Base-by-base conservation (phyloP, 2,113 vertebrate species). In the Axis porcinus region DNA sequence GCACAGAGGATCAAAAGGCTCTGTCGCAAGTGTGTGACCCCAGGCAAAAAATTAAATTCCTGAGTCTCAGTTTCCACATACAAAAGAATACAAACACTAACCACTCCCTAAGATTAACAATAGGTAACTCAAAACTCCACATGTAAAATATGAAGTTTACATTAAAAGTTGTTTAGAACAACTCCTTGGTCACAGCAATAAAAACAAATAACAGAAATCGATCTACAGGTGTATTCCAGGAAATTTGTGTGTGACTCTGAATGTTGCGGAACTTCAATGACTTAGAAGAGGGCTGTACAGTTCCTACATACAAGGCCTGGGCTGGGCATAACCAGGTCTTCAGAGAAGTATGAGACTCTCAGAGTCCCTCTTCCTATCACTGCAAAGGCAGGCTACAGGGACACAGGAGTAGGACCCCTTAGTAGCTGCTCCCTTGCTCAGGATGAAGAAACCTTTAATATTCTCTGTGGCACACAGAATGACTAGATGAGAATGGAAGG, bases 111-210 rank as follows among this genome's bases (percentile, higher is more conserved):
- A 58, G 1, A 5, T 86, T 78, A 85, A 70, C 1, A 33, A 25
- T n/a, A 89, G 21, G 9, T 40, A 95, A 52, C 50, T 86, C 43
- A 60, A 64, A 83, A 76, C 25, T 88, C 14, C 58, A 4, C 2
- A 28, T 70, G 40, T 27, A 57, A 92, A 67, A 30, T 87, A 21
- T 17, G 13, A 60, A n/a, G 2, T 92, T 89, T 86, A n/a, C 45
- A 76, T 64, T 86, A n/a, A 83, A 86, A 94, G 14, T 45, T 92
- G 21, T 54, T 47, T 47, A 85, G 13, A 89, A 74, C n/a, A 79
- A 83, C 23, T 92, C 36, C 9, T 45, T 91, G 40, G 43, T 36
- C 10, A 82, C 60, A 28, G 16, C 16, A 85, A 60, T 47, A 64
- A 93, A 91, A 91, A 76, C 16, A 76, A 94, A 89, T 23, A 43